Evolutionary conservation across 2,797 vertebrate genomes (phyloP).

Genomic region (Labeo calbasu): DNA sequence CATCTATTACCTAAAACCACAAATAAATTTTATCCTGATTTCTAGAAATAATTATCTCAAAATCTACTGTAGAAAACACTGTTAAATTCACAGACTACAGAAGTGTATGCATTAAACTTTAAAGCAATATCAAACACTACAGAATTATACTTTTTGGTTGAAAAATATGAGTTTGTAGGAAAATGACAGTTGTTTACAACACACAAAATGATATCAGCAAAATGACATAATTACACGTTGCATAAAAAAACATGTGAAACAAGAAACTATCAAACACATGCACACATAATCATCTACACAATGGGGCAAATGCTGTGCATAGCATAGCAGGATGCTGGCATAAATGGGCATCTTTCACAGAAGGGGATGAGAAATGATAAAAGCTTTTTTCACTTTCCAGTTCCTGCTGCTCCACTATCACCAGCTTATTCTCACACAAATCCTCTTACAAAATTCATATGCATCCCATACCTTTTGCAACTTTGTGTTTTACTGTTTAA

Average conservation of each 20-base stretch:
- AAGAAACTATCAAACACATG: background rate
- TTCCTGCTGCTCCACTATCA: constrained; percentile 3
- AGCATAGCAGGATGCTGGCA: constrained; percentile 9
- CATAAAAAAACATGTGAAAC: background rate
- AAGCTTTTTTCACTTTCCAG: constrained; percentile 33
- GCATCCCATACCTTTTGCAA: background rate
- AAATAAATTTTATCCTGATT: background rate
- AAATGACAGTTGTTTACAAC: no score
- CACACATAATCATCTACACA: background rate
- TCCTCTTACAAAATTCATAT: background rate
- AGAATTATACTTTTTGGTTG: background rate
- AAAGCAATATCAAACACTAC: background rate
- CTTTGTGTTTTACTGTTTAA: background rate
- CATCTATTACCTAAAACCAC: background rate
- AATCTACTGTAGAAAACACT: background rate
- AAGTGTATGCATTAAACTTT: background rate
- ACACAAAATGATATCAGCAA: background rate
- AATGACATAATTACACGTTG: background rate
- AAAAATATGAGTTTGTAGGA: background rate
- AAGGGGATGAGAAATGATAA: constrained; percentile 27
- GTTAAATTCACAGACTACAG: background rate
- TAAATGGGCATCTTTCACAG: background rate
- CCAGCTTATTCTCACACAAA: constrained; percentile 29
- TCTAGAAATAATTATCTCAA: background rate
- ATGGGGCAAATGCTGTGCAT: constrained; percentile 7